phyloP scores from a whole-genome alignment of 2,797 vertebrate genomes.

The Pelodytes ibericus region DNA sequence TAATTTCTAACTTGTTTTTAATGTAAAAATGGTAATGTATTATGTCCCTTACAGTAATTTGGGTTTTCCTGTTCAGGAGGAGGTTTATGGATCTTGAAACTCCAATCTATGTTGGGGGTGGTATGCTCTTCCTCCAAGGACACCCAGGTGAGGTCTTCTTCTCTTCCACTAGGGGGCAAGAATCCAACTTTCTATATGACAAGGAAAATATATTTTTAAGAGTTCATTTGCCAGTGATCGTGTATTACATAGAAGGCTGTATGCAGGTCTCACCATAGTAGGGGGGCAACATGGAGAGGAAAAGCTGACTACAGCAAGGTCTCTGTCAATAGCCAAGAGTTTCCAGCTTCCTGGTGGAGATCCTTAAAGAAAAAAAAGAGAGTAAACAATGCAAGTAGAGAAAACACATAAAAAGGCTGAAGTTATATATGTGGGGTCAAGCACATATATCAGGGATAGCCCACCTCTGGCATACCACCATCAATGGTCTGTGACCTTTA shows the following conservation, averaged over 20 bases:
- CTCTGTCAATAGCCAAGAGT: constrained; percentile 82
- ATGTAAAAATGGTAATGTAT: too few species aligned
- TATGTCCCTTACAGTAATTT: constrained; percentile 83
- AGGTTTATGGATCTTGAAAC: constrained; percentile 80
- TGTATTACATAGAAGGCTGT: too few species aligned
- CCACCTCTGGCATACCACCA: too few species aligned
- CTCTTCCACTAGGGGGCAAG: constrained; percentile 76
- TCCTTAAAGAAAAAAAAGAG: constrained; percentile 55
- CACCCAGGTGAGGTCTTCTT: constrained; percentile 80
- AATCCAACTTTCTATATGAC: too few species aligned
- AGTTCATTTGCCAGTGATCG: too few species aligned
- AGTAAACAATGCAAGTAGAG: background rate
- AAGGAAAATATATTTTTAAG: too few species aligned
- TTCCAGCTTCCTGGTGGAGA: constrained; percentile 80
- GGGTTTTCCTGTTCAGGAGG: constrained; percentile 84
- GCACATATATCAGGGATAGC: too few species aligned
- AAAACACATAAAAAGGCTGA: too few species aligned
- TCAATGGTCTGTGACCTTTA: too few species aligned
- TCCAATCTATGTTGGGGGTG: constrained; percentile 83
- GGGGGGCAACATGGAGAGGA: constrained; percentile 89
- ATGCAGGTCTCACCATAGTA: constrained; percentile 76
- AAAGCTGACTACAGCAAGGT: constrained; percentile 89
- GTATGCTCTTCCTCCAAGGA: constrained; percentile 81
- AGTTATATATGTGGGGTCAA: too few species aligned
- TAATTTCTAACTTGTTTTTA: too few species aligned